phyloP scores from a whole-genome alignment of 2,797 vertebrate species.

The Siniperca undulata region DNA sequence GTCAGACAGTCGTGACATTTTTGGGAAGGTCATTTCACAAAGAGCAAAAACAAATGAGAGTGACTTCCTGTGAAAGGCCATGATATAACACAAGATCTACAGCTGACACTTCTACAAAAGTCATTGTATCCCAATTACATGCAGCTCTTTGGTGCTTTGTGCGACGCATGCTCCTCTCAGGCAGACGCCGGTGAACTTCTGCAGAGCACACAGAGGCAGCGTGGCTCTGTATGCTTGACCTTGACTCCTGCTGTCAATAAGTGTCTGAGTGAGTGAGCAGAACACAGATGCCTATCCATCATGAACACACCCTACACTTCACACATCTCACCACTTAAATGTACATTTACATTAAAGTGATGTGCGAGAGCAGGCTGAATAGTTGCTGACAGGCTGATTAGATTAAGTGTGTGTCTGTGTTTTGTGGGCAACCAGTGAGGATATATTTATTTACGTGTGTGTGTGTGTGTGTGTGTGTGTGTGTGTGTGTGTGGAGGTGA shows the following conservation, averaged over 20 bases:
- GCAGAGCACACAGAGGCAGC: conserved; percentile 15
- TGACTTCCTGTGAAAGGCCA: conserved; percentile 58
- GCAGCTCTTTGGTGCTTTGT: conserved; percentile 41
- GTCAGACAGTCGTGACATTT: conserved; percentile 65
- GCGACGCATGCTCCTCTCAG: conserved; percentile 1
- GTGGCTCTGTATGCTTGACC: conserved; percentile 50
- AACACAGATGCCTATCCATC: conserved; percentile 31
- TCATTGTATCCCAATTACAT: conserved; percentile 56
- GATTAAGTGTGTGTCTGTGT: conserved; percentile 24
- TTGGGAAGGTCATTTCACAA: conserved; percentile 72
- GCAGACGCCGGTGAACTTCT: conserved; percentile 1
- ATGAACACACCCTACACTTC: neutral
- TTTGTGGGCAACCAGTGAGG: neutral
- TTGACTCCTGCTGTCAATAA: conserved; percentile 58
- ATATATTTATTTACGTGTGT: conserved; percentile 2
- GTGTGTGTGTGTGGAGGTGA: conserved; percentile 9
- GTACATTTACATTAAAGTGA: conserved; percentile 39
- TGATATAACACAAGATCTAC: conserved; percentile 42
- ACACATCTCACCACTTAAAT: conserved; percentile 24
- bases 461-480: conserved; percentile 7
- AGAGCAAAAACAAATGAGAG: conserved; percentile 62
- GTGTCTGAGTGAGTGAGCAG: conserved; percentile 25
- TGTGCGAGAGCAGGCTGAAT: neutral
- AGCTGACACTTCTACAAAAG: conserved; percentile 56
- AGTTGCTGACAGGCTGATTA: conserved; percentile 39